Base-by-base conservation (phyloP, 2,113 vertebrate genomes). In the Argyrosomus japonicus region DNA sequence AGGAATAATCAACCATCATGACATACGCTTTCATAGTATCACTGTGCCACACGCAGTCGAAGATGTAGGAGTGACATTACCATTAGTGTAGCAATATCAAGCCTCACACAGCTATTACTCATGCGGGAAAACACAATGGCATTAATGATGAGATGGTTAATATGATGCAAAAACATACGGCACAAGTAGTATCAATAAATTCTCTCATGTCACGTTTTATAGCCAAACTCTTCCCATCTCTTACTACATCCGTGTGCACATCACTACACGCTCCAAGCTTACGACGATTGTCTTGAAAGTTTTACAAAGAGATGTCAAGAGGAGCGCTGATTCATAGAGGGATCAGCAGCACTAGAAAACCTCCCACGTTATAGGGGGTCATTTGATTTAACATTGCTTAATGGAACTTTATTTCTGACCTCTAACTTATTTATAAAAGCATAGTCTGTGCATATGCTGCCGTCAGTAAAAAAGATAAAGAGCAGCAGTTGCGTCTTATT, bases 401-500 rank as follows among this genome's bases (percentile, higher is more conserved):
- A 36, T 12, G 14, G 8, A 45, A 25, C 10, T 71, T 60, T n/a
- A 60, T 32, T 64, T 47, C 11, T 58, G 48, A 32, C 47, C 12
- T 40, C 45, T 18, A 47, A 53, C 21, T 45, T 54, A 19, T 70
- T 53, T 27, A 57, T 23, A 47, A 32, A 10, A 57, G 23, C 23
- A 12, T 6, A 29, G 32, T 77, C 36, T 7, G 58, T 70, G 73
- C 72, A 85, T 74, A 79, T 84, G 79, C 79, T 63, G 53, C 77
- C n/a, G 80, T 85, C 85, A 68, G 54, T 86, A 65, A 79, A 77
- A 40, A 76, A 79, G 72, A 87, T 75, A 61, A 82, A 80, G 68
- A 68, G 67, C 76, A 40, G 78, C 87, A 82, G 80, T 89, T 86
- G 84, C 70, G 54, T 80, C 70, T 87, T 87, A 56, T 77, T 74